Percentiles rank a stretch among this genome's conserved stretches.
Evolutionary conservation across 2,113 vertebrate genomes (phyloP).

Genomic region (Zosterops japonicus): DNA sequence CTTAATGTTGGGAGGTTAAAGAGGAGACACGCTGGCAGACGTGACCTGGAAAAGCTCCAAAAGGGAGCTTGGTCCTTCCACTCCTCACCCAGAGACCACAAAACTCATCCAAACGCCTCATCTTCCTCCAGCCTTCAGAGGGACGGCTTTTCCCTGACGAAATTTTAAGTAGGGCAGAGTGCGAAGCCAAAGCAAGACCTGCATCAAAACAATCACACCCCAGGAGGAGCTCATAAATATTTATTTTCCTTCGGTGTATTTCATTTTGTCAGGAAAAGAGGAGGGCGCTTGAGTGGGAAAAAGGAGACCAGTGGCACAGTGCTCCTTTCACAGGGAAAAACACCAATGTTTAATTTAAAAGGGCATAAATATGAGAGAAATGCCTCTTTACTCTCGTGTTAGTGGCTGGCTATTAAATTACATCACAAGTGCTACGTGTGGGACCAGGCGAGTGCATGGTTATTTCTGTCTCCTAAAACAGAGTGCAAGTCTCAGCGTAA

Average conservation of each 20-base stretch:
- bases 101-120: background rate
- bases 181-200: background rate
- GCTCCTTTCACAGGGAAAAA: background rate
- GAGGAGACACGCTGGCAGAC: background rate
- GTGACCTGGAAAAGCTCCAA: slow-evolving; percentile 53
- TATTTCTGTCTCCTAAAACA: slow-evolving; percentile 54
- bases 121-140: background rate
- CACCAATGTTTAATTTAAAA: slow-evolving; percentile 16
- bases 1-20: background rate
- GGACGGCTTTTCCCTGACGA: background rate
- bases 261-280: slow-evolving; percentile 19
- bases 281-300: background rate
- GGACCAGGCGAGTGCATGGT: slow-evolving; percentile 21
- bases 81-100: background rate
- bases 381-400: slow-evolving; percentile 6
- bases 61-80: background rate
- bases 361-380: slow-evolving; percentile 40
- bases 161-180: background rate
- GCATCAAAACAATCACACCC: slow-evolving; percentile 17
- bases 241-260: slow-evolving; percentile 28
- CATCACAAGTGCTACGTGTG: slow-evolving; percentile 33
- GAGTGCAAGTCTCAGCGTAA: slow-evolving; percentile 60
- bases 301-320: background rate
- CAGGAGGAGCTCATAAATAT: slow-evolving; percentile 59
- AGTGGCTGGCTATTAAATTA: slow-evolving; percentile 50